phyloP scores from a whole-genome alignment of 2,113 vertebrate species.

The Gracilinanus agilis region DNA sequence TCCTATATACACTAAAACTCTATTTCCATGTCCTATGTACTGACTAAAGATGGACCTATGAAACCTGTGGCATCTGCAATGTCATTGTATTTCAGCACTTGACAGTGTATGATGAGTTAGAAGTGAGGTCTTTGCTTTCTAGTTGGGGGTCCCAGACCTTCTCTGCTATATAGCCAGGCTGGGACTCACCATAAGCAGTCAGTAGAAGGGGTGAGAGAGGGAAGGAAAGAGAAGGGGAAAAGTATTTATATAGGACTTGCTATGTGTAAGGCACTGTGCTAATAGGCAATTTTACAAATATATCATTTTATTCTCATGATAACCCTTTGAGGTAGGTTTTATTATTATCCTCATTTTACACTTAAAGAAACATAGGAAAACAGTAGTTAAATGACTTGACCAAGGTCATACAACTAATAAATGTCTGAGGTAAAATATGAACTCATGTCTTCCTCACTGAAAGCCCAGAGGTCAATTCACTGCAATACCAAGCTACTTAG shows the following conservation, averaged over 20 bases:
- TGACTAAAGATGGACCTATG: not conserved
- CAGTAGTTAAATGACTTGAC: too few relatives aligned
- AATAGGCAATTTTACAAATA: not conserved
- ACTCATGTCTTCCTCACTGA: not conserved
- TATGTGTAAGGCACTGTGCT: too few relatives aligned
- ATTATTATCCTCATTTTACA: not conserved
- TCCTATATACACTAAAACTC: not conserved
- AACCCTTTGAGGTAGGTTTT: not conserved
- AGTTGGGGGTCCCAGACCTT: not conserved
- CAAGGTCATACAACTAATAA: not conserved
- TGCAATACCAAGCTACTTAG: not conserved
- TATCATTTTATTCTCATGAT: not conserved
- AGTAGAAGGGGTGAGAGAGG: not conserved
- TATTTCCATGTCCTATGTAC: not conserved
- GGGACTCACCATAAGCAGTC: not conserved
- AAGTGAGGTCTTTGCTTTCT: not conserved
- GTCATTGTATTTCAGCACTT: not conserved
- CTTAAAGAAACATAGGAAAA: not conserved
- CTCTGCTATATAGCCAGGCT: not conserved
- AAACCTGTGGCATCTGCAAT: not conserved
- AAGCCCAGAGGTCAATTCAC: not conserved
- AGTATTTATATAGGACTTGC: not conserved
- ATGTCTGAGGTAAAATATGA: too few relatives aligned
- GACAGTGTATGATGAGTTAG: not conserved
- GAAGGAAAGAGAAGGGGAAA: not conserved